A percentile compares a stretch with the other conserved stretches of the same genome.
phyloP scores from a whole-genome alignment of 2,797 vertebrate species.

The Spinibarbus caldwelli region DNA sequence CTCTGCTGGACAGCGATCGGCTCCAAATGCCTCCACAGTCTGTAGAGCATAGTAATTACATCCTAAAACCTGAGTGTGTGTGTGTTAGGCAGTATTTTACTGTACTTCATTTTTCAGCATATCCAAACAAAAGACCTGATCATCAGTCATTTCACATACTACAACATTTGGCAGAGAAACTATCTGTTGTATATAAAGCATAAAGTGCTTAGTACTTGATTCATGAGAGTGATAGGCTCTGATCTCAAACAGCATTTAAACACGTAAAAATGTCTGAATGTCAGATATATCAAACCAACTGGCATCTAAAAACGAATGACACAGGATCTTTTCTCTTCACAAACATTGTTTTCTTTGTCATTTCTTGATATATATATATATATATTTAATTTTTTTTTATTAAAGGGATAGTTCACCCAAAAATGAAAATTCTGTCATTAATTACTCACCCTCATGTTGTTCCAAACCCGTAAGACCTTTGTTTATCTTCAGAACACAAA shows the following conservation, averaged over 20 bases:
- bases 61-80: slow-evolving; percentile 25
- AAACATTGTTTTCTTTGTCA: background rate
- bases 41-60: slow-evolving; percentile 48
- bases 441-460: too few species aligned
- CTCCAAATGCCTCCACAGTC: slow-evolving; percentile 49
- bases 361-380: too few species aligned
- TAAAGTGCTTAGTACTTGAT: slow-evolving; percentile 9
- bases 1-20: slow-evolving; percentile 30
- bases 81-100: slow-evolving; percentile 26
- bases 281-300: background rate
- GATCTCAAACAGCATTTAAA: background rate
- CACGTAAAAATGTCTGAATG: background rate
- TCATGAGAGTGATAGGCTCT: slow-evolving; percentile 2
- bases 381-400: too few species aligned
- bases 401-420: too few species aligned
- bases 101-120: slow-evolving; percentile 31
- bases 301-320: background rate
- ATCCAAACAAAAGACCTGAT: slow-evolving; percentile 25
- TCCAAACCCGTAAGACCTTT: too few species aligned
- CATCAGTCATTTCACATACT: slow-evolving; percentile 24
- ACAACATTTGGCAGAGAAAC: background rate
- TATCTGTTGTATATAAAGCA: background rate
- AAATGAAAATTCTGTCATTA: too few species aligned
- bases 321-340: background rate
- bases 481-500: too few species aligned